Percentiles rank a stretch among this genome's conserved stretches.
Evolutionary conservation across 2,113 vertebrate species (phyloP).

Genomic region (Pipra filicauda): DNA sequence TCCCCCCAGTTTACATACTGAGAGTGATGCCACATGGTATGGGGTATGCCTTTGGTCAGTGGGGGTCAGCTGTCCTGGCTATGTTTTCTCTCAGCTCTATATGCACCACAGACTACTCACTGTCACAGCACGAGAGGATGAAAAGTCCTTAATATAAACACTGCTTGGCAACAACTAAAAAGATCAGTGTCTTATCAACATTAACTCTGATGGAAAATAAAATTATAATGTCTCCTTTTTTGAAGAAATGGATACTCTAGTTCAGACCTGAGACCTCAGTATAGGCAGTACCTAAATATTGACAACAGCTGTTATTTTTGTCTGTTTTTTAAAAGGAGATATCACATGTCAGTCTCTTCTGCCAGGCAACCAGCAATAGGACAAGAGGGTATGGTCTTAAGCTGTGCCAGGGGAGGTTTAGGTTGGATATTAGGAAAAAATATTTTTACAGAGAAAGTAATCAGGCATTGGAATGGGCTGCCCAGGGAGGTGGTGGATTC

Average conservation of each 20-base stretch:
- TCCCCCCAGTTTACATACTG: background rate
- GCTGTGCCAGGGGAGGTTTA: no score
- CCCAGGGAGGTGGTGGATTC: no score
- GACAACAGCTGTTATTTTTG: background rate
- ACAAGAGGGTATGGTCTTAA: no score
- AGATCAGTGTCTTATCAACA: background rate
- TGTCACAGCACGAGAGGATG: background rate
- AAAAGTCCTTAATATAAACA: background rate
- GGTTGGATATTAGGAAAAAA: no score
- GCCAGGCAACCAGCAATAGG: no score
- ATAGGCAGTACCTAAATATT: background rate
- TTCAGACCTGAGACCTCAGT: background rate
- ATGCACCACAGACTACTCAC: rapidly evolving
- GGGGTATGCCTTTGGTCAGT: background rate
- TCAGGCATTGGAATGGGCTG: no score
- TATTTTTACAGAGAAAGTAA: no score
- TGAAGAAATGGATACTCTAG: background rate
- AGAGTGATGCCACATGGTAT: background rate
- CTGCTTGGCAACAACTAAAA: background rate
- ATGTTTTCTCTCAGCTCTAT: background rate
- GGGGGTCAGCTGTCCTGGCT: background rate
- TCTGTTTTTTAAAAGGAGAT: background rate
- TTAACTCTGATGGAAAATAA: background rate
- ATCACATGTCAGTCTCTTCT: no score
- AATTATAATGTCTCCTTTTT: background rate